phyloP scores from a whole-genome alignment of 2,888 invertebrate genomes.

The Pseudococcus jackbeardsleyi region DNA sequence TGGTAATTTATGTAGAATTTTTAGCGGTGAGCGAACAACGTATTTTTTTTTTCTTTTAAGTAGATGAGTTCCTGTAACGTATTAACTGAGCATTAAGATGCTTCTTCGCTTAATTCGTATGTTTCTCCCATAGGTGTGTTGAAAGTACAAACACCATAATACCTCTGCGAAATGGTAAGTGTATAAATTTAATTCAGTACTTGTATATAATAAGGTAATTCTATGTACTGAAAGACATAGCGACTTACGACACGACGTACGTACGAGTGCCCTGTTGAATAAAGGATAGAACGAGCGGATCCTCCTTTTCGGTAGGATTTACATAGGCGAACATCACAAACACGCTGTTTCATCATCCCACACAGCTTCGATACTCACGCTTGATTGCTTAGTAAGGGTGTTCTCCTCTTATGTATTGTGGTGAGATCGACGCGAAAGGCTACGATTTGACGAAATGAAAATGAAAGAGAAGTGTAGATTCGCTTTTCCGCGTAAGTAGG shows the following conservation, averaged over 20 bases:
- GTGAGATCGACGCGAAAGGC: not conserved
- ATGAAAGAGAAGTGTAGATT: constrained; percentile 28
- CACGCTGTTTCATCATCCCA: constrained; percentile 48
- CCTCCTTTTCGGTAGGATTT: constrained; percentile 28
- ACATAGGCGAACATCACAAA: constrained; percentile 39
- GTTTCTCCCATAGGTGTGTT: constrained; percentile 63
- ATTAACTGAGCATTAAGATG: constrained; percentile 64
- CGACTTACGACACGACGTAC: not conserved
- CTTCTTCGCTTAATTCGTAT: constrained; percentile 64
- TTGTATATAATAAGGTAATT: constrained; percentile 54
- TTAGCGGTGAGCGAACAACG: constrained; percentile 39
- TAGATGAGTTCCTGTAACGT: constrained; percentile 65
- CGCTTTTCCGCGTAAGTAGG: constrained; percentile 45
- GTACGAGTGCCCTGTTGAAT: constrained; percentile 1
- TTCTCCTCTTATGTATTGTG: not conserved
- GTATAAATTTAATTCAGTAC: constrained; percentile 49
- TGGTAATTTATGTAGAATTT: constrained; percentile 35
- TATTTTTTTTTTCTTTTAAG: constrained; percentile 47
- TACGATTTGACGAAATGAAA: not conserved
- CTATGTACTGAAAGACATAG: constrained; percentile 43
- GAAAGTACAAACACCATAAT: constrained; percentile 58
- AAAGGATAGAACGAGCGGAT: constrained; percentile 28
- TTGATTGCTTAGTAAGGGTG: not conserved
- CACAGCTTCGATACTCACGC: constrained; percentile 44
- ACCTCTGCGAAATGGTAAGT: constrained; percentile 62